phyloP scores from a whole-genome alignment of 2,888 invertebrate genomes.

The Spodoptera littoralis region DNA sequence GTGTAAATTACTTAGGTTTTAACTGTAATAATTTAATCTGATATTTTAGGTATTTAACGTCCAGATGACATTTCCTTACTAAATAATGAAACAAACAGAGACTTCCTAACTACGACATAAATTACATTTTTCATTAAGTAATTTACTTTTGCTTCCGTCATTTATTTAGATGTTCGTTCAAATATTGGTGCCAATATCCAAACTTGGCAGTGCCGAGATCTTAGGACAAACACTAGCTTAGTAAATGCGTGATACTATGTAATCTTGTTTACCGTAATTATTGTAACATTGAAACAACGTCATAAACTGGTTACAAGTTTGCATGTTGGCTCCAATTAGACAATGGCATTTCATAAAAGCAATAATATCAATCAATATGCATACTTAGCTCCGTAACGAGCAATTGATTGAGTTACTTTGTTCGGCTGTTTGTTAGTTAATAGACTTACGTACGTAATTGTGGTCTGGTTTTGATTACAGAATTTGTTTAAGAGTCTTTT shows the following conservation, averaged over 20 bases:
- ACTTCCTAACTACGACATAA: too few species aligned
- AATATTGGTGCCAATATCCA: too few species aligned
- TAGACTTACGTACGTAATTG: conserved; percentile 34
- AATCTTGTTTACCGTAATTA: conserved; percentile 19
- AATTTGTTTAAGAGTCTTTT: conserved; percentile 5
- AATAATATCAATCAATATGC: conserved; percentile 46
- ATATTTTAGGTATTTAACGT: too few species aligned
- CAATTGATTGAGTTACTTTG: conserved; percentile 52
- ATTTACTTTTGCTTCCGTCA: too few species aligned
- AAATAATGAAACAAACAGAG: too few species aligned
- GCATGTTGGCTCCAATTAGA: conserved; percentile 29
- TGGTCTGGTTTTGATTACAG: conserved; percentile 32
- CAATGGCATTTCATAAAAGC: conserved; percentile 39
- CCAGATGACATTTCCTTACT: too few species aligned
- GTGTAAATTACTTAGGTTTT: background rate
- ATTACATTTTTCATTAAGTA: too few species aligned
- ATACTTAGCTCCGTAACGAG: conserved; percentile 40
- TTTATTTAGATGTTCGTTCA: too few species aligned
- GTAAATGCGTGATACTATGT: background rate
- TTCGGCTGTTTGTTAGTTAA: conserved; percentile 36
- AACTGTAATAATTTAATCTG: too few species aligned
- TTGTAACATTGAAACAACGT: conserved; percentile 23
- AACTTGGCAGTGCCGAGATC: too few species aligned
- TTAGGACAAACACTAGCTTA: too few species aligned
- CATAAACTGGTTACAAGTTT: conserved; percentile 18